phyloP scores from a whole-genome alignment of 2,113 vertebrate species.

The Notarius quadriscutis region DNA sequence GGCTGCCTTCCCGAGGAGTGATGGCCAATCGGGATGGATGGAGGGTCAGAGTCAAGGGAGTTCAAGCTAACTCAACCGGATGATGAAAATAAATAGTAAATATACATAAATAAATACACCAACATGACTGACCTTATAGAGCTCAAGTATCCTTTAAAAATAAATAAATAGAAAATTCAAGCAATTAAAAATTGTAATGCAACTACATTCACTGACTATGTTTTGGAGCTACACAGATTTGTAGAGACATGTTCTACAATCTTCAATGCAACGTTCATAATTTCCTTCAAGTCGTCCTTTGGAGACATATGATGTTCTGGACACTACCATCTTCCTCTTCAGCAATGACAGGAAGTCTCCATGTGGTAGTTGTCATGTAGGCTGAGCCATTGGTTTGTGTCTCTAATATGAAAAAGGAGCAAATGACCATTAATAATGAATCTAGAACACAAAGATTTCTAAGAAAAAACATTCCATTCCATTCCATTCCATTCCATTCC shows the following conservation, averaged over 20 bases:
- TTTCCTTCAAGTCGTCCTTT: conserved; percentile 34
- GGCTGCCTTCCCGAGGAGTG: no score
- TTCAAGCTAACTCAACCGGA: no score
- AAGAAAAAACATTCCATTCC: not conserved
- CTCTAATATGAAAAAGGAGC: not conserved
- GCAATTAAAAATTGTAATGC: not conserved
- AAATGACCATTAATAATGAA: conserved; percentile 1
- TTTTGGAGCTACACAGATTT: conserved; percentile 17
- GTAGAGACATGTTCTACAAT: conserved; percentile 1
- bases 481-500: no score
- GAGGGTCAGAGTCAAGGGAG: no score
- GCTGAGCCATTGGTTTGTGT: not conserved
- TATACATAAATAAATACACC: conserved; percentile 55
- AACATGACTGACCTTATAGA: conserved; percentile 20
- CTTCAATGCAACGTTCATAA: conserved; percentile 12
- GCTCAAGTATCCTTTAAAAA: conserved; percentile 29
- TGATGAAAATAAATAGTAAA: conserved; percentile 56
- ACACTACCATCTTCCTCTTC: not conserved
- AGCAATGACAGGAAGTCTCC: not conserved
- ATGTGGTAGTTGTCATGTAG: not conserved
- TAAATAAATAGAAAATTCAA: conserved; percentile 42
- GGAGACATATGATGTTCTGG: not conserved
- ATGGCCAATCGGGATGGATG: no score
- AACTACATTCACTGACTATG: conserved; percentile 45
- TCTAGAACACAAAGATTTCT: not conserved